These are phyloP conservation scores for Salarias fasciatus DNA, from an alignment of 2,797 vertebrate species.

Conservation along the genomic window DNA sequence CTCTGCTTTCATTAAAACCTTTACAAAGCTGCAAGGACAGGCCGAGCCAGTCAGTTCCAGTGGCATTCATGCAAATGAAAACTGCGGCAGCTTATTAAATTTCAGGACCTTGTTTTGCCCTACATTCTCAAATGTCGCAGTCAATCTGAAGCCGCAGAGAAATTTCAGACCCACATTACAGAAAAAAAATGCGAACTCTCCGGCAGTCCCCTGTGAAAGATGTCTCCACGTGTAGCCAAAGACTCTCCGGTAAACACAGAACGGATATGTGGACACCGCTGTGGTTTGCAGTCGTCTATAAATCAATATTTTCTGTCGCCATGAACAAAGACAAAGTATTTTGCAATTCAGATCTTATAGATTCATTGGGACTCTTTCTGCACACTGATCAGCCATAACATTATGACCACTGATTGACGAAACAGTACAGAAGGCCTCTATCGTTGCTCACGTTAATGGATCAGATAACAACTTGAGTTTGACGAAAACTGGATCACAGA, in stretches of 20 bases:
- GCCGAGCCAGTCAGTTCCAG: conserved; percentile 29
- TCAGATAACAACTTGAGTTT: too few species aligned
- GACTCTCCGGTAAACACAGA: conserved; percentile 37
- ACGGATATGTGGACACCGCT: conserved; percentile 26
- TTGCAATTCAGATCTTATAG: conserved; percentile 21
- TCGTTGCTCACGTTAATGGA: too few species aligned
- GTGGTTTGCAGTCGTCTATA: conserved; percentile 49
- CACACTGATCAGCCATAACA: too few species aligned
- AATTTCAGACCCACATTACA: conserved; percentile 53
- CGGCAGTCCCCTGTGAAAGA: conserved; percentile 22
- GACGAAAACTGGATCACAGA: too few species aligned
- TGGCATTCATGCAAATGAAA: conserved; percentile 64
- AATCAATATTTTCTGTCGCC: conserved; percentile 63
- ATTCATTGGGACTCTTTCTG: conserved; percentile 8
- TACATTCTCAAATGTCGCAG: conserved; percentile 63
- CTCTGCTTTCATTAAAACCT: conserved; percentile 31
- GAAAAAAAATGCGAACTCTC: conserved; percentile 29
- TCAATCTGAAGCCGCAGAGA: conserved; percentile 60
- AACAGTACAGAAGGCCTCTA: too few species aligned
- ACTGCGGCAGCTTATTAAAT: conserved; percentile 58
- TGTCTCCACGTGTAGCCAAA: conserved; percentile 23
- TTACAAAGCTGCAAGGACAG: conserved; percentile 36
- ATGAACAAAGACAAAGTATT: conserved; percentile 32
- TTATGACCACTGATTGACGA: too few species aligned
- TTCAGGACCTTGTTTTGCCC: conserved; percentile 66